phyloP scores from a whole-genome alignment of 2,797 vertebrate genomes.

The Sebastiscus albofasciatus region DNA sequence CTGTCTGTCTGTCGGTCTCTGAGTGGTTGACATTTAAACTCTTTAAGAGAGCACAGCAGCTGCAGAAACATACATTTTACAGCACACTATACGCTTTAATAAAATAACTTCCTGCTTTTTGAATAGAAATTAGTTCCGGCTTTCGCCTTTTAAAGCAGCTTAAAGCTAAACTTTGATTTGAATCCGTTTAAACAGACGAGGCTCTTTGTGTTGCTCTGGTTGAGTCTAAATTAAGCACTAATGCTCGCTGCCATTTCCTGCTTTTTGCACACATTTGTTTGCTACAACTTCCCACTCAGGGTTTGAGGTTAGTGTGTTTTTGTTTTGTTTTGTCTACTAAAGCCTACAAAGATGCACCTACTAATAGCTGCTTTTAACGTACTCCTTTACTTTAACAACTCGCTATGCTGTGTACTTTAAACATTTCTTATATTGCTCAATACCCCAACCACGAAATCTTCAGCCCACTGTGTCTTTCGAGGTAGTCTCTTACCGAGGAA shows the following conservation, averaged over 20 bases:
- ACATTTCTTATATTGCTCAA: slow-evolving; percentile 66
- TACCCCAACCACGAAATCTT: slow-evolving; percentile 27
- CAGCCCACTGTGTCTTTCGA: slow-evolving; percentile 31
- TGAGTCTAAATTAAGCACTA: slow-evolving; percentile 63
- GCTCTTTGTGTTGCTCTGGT: slow-evolving; percentile 13
- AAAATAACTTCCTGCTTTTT: neutral
- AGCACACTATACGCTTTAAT: neutral
- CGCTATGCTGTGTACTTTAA: neutral
- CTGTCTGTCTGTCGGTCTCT: slow-evolving; percentile 13
- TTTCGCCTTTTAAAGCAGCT: neutral
- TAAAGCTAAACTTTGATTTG: neutral
- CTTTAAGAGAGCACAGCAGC: neutral
- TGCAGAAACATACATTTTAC: neutral
- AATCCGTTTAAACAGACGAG: neutral
- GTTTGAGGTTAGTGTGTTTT: slow-evolving; percentile 59
- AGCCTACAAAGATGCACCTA: neutral
- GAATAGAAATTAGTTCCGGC: neutral
- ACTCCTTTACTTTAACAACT: neutral
- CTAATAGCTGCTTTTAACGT: neutral
- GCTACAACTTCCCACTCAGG: slow-evolving; percentile 61
- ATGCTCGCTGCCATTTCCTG: slow-evolving; percentile 69
- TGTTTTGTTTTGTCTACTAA: slow-evolving; percentile 21
- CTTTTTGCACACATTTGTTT: slow-evolving; percentile 66
- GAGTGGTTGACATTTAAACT: slow-evolving; percentile 38
- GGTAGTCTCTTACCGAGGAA: slow-evolving; percentile 39